A percentile compares a stretch with the other conserved stretches of the same genome.
Conservation (phyloP, 2,113 vertebrate genomes). For the Etia nguti region DNA sequence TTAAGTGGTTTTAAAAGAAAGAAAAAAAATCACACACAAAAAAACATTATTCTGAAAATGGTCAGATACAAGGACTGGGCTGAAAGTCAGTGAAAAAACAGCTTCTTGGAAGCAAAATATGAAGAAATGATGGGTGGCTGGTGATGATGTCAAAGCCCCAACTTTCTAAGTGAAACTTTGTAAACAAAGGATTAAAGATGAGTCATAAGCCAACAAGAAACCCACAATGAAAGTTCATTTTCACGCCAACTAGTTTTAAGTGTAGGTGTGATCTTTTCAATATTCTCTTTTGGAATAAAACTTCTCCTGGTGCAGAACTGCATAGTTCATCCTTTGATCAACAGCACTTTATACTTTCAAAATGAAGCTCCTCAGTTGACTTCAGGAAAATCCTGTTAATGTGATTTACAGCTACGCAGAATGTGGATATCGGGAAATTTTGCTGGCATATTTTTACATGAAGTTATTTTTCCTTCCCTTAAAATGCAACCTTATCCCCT, state of each 20-base stretch:
- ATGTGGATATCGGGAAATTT: neutral
- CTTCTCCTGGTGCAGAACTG: neutral
- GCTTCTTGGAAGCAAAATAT: neutral
- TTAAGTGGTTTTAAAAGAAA: neutral
- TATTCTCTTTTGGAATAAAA: neutral
- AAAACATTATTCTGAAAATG: neutral
- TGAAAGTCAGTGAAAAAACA: neutral
- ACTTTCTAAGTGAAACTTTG: constrained; percentile 1
- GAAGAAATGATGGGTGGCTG: neutral
- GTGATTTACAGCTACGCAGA: constrained; percentile 4
- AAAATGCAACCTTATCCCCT: constrained; percentile 13
- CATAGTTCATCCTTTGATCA: neutral
- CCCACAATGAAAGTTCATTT: constrained; percentile 16
- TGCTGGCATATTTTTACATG: neutral
- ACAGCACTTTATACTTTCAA: neutral
- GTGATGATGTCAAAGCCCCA: neutral
- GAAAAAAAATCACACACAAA: fast-evolving
- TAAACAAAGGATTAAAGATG: constrained; percentile 27
- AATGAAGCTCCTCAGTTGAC: neutral
- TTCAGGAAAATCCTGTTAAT: neutral
- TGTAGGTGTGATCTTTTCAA: constrained; percentile 25
- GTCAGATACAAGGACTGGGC: neutral
- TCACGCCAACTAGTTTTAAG: neutral
- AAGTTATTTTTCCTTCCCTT: neutral
- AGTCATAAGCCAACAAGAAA: constrained; percentile 29